These are phyloP conservation scores for Anthonomus grandis DNA, from an alignment of 1,140 invertebrate genomes.

Conservation along the genomic window DNA sequence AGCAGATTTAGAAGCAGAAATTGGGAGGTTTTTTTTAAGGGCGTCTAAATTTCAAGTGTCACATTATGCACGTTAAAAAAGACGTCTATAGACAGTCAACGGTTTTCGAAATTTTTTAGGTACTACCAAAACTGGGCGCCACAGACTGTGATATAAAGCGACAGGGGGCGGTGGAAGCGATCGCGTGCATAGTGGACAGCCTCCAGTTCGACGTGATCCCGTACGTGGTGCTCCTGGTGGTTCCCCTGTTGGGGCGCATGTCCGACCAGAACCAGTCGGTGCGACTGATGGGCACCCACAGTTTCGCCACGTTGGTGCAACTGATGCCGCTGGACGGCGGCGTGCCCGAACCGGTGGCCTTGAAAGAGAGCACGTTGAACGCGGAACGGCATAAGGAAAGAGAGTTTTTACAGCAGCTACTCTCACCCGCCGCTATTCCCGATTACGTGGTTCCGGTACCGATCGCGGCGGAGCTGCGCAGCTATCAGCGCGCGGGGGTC, in stretches of 20 bases:
- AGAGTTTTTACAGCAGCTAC: slow-evolving; percentile 84
- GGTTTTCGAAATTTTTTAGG: no score
- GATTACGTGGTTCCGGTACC: slow-evolving; percentile 77
- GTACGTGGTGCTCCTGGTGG: slow-evolving; percentile 87
- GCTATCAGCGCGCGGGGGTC: slow-evolving; percentile 84
- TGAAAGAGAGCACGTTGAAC: slow-evolving; percentile 51
- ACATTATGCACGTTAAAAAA: no score
- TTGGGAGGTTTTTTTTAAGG: no score
- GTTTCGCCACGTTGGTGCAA: slow-evolving; percentile 92
- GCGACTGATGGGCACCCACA: slow-evolving; percentile 83
- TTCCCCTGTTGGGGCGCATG: slow-evolving; percentile 70
- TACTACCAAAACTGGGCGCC: slow-evolving; percentile 68
- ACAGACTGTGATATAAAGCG: slow-evolving; percentile 66
- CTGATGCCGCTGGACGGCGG: slow-evolving; percentile 89
- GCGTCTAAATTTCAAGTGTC: no score
- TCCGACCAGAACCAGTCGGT: slow-evolving; percentile 47
- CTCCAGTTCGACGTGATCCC: slow-evolving; percentile 84
- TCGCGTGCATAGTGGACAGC: slow-evolving; percentile 78
- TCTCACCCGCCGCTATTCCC: slow-evolving; percentile 81
- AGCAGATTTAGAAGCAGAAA: no score
- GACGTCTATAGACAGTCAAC: no score
- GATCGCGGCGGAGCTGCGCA: slow-evolving; percentile 77
- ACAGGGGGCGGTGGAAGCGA: slow-evolving; percentile 85
- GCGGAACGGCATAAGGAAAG: slow-evolving; percentile 65
- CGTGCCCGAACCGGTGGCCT: slow-evolving; percentile 53